phyloP scores from a whole-genome alignment of 2,113 vertebrate genomes.

The Piliocolobus tephrosceles region DNA sequence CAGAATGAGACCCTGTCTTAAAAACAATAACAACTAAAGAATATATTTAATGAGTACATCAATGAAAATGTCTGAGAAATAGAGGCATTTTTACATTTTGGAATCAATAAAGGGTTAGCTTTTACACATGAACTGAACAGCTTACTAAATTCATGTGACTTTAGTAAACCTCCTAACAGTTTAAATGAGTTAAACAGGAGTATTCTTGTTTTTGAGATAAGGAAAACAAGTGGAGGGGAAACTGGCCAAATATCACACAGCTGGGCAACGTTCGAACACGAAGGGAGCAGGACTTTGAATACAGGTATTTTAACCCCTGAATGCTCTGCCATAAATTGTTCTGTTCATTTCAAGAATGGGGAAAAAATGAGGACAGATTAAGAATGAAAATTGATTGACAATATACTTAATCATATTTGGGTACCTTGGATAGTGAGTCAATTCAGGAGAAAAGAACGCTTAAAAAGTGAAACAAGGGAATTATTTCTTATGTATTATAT shows the following conservation, averaged over 20 bases:
- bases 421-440: background rate
- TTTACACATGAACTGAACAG: background rate
- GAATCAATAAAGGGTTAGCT: background rate
- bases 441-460: background rate
- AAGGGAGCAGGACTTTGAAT: background rate
- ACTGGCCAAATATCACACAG: background rate
- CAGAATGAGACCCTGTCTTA: too few species aligned
- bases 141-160: background rate
- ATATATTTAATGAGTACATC: background rate
- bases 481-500: background rate
- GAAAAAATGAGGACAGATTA: background rate
- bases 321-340: background rate
- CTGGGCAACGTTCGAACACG: background rate
- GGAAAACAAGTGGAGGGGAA: background rate
- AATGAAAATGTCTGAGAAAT: background rate
- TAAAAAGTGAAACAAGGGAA: background rate
- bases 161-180: background rate
- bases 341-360: background rate
- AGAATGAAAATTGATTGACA: background rate
- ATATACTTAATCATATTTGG: background rate
- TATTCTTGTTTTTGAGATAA: background rate
- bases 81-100: background rate
- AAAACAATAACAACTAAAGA: too few species aligned
- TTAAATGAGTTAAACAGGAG: background rate
- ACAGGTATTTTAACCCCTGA: background rate